These are phyloP conservation scores for Perithous albicinctus DNA, from an alignment of 2,888 invertebrate species.

Conservation along the genomic window DNA sequence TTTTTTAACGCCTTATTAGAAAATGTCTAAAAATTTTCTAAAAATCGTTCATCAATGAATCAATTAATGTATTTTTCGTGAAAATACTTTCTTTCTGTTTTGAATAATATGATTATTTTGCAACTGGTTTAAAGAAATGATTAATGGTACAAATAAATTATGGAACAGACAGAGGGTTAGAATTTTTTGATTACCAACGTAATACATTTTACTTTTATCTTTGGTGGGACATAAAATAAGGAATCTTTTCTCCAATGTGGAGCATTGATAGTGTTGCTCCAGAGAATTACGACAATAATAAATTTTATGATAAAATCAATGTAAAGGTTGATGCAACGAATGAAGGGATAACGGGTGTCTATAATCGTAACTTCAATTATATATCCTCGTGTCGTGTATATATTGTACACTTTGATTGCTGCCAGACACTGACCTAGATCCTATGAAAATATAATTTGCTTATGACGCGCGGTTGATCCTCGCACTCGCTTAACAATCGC, in stretches of 20 bases:
- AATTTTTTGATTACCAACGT: too few relatives aligned
- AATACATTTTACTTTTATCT: too few relatives aligned
- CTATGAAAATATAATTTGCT: slow-evolving; percentile 62
- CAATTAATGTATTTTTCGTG: too few relatives aligned
- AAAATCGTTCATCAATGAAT: too few relatives aligned
- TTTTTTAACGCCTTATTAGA: too few relatives aligned
- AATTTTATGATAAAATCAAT: slow-evolving; percentile 3
- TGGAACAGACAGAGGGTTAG: too few relatives aligned
- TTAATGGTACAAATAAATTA: too few relatives aligned
- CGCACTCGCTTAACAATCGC: slow-evolving; percentile 33
- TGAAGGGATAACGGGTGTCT: not conserved
- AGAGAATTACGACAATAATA: not conserved
- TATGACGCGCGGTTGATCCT: slow-evolving; percentile 56
- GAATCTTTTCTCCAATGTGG: not conserved
- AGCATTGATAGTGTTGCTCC: not conserved
- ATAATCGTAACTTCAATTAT: slow-evolving; percentile 11
- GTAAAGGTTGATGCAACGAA: not conserved
- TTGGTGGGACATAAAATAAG: too few relatives aligned
- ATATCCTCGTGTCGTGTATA: slow-evolving; percentile 35
- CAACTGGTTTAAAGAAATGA: too few relatives aligned
- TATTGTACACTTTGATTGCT: slow-evolving; percentile 54
- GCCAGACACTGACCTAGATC: slow-evolving; percentile 62
- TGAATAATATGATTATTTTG: too few relatives aligned
- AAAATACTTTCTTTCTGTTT: too few relatives aligned
- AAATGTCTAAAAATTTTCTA: too few relatives aligned